Percentiles rank a stretch among this genome's conserved stretches.
These are phyloP conservation scores for Otocyon megalotis DNA, from an alignment of 2,113 vertebrate genomes.

Conservation along the genomic window DNA sequence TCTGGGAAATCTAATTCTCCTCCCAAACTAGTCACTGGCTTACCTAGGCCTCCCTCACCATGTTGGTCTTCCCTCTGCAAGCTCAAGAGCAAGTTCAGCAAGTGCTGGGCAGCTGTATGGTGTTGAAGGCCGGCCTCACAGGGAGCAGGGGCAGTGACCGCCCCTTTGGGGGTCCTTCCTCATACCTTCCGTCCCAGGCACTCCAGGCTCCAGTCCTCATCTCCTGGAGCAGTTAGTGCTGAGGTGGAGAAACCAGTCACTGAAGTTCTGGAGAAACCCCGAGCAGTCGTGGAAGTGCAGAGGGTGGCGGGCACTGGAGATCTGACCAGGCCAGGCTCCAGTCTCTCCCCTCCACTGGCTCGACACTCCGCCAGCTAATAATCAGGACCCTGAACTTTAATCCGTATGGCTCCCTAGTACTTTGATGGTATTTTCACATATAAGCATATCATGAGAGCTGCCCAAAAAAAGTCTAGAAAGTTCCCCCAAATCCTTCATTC, in stretches of 20 bases:
- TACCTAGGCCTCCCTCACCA: neutral
- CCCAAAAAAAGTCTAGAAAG: neutral
- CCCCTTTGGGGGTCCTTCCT: neutral
- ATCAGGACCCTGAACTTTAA: neutral
- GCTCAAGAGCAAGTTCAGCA: conserved; percentile 36
- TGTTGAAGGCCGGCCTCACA: neutral
- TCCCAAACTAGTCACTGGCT: neutral
- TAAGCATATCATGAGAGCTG: accelerated
- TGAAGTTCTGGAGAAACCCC: neutral
- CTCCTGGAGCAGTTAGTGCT: neutral
- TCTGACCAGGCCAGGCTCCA: neutral
- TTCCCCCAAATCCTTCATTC: neutral
- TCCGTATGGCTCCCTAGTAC: neutral
- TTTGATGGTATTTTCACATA: neutral
- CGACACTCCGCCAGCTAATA: neutral
- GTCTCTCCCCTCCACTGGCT: neutral
- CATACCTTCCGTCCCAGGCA: neutral
- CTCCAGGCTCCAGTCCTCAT: neutral
- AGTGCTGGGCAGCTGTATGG: neutral
- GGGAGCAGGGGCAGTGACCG: neutral
- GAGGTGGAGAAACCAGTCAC: neutral
- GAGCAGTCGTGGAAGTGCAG: no score
- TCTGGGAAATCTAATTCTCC: conserved; percentile 28
- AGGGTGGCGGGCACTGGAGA: accelerated
- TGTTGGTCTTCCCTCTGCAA: neutral